A percentile compares a stretch with the other conserved stretches of the same genome.
phyloP scores from a whole-genome alignment of 1,140 invertebrate genomes.

The Brachionus calyciflorus region DNA sequence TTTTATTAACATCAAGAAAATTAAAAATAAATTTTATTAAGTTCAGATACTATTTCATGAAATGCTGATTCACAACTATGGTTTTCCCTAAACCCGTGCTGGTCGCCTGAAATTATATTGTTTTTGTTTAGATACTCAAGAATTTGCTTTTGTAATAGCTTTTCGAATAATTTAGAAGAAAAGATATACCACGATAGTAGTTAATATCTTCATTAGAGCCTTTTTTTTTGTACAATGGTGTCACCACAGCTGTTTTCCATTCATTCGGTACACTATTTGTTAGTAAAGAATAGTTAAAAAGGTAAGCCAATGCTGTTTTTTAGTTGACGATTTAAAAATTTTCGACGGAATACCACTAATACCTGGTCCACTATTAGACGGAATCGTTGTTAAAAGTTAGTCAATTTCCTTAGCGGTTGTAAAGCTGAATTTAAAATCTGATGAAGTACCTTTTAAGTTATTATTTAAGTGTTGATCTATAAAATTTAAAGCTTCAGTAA shows the following conservation, averaged over 20 bases:
- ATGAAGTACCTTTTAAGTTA: not conserved
- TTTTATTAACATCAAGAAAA: too few relatives aligned
- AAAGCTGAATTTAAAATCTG: not conserved
- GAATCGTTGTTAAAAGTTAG: not conserved
- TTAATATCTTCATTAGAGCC: constrained; percentile 38
- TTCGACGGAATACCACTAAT: not conserved
- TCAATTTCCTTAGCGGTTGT: not conserved
- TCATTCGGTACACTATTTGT: constrained; percentile 41
- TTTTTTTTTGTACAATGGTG: constrained; percentile 48
- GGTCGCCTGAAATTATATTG: not conserved
- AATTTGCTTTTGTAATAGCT: constrained; percentile 22
- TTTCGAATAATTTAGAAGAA: constrained; percentile 44
- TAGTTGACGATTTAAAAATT: not conserved
- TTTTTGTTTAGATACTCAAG: not conserved
- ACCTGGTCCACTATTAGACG: not conserved
- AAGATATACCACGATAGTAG: constrained; percentile 49
- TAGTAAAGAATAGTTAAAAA: not conserved
- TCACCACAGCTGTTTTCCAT: constrained; percentile 46
- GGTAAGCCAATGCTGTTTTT: not conserved
- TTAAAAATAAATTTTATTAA: not conserved
- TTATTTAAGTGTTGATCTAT: not conserved
- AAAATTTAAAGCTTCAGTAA: not conserved
- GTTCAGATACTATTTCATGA: not conserved
- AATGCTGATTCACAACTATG: not conserved
- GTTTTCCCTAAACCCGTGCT: not conserved